Percentiles rank a stretch among this genome's conserved stretches.
phyloP scores from a whole-genome alignment of 2,113 vertebrate genomes.

The Amphiprion ocellaris region DNA sequence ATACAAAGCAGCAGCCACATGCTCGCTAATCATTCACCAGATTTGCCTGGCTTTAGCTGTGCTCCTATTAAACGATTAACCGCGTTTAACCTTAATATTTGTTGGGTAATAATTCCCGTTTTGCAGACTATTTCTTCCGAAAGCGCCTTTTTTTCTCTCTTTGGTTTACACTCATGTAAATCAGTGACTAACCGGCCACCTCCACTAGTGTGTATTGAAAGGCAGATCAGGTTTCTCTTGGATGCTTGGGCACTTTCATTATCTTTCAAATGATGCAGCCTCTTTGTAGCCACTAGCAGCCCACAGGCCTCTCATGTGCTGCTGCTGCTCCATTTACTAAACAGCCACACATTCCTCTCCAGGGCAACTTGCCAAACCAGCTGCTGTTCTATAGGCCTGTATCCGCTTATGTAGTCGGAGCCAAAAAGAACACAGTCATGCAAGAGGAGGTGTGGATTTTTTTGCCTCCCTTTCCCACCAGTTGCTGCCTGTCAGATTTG shows the following conservation, averaged over 20 bases:
- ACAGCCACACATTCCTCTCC: conserved; percentile 78
- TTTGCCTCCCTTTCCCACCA: not conserved
- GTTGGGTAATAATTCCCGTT: not conserved
- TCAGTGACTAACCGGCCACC: conserved; percentile 1
- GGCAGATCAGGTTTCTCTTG: conserved; percentile 36
- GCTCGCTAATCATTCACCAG: conserved; percentile 72
- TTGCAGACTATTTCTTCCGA: not conserved
- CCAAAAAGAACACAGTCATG: conserved; percentile 62
- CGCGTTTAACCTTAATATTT: not conserved
- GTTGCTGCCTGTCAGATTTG: not conserved
- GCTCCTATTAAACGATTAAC: not conserved
- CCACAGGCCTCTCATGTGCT: conserved; percentile 62
- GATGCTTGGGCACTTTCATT: conserved; percentile 54
- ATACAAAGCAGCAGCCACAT: conserved; percentile 64
- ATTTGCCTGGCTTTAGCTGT: conserved; percentile 26
- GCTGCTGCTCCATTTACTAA: conserved; percentile 73
- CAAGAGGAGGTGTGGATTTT: conserved; percentile 37
- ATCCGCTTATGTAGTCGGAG: conserved; percentile 69
- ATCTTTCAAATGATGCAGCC: conserved; percentile 71
- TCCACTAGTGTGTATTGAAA: conserved; percentile 28
- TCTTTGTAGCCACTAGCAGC: conserved; percentile 55
- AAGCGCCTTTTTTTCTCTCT: not conserved
- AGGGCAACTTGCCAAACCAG: conserved; percentile 81
- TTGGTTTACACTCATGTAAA: conserved; percentile 29
- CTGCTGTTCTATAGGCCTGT: conserved; percentile 81